phyloP scores from a whole-genome alignment of 2,113 vertebrate species.

The Vidua macroura region DNA sequence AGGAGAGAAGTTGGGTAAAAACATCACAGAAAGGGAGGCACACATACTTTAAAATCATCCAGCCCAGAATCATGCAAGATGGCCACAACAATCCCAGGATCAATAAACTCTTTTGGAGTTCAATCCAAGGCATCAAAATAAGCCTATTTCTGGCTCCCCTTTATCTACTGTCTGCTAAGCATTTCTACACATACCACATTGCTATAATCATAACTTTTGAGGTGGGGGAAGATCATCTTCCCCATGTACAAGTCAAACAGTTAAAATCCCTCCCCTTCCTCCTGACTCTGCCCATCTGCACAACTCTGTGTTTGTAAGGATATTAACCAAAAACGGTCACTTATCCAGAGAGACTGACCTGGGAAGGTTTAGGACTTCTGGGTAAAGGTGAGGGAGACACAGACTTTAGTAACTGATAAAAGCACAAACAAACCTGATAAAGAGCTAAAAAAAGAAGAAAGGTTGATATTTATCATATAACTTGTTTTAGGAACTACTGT shows the following conservation, averaged over 20 bases:
- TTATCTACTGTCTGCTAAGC: not conserved
- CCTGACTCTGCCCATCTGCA: not conserved
- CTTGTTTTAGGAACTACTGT: conserved; percentile 8
- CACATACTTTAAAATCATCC: accelerated
- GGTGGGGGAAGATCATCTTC: not conserved
- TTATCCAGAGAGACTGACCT: not conserved
- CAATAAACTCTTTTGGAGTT: not conserved
- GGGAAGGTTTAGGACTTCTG: conserved; percentile 11
- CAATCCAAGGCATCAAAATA: not conserved
- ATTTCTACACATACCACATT: not conserved
- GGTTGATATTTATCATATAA: not conserved
- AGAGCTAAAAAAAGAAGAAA: not conserved
- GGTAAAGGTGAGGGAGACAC: conserved; percentile 15
- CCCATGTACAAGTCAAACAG: accelerated
- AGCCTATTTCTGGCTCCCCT: not conserved
- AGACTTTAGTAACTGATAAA: conserved; percentile 43
- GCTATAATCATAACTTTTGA: not conserved
- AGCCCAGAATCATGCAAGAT: not conserved
- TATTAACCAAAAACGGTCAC: not conserved
- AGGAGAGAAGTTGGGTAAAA: not conserved
- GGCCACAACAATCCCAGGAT: accelerated
- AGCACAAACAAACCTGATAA: conserved; percentile 1
- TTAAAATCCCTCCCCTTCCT: not conserved
- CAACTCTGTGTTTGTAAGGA: not conserved
- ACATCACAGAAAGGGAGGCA: not conserved